A percentile compares a stretch with the other conserved stretches of the same genome.
Conservation (phyloP, 1,140 invertebrate genomes). For the Halesus radiatus region DNA sequence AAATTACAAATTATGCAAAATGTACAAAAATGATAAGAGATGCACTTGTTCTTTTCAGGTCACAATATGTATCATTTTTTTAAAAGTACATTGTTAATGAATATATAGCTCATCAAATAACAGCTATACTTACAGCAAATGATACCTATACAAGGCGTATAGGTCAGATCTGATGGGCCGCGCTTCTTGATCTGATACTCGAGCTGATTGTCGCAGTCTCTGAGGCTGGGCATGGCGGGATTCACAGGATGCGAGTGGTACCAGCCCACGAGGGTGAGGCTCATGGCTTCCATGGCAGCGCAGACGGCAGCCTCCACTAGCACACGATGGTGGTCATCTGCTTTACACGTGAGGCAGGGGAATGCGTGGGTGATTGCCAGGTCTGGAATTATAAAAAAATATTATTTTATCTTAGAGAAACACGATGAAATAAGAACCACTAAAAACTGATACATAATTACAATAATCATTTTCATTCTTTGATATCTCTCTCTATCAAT, state of each 20-base stretch:
- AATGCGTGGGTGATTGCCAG: conserved; percentile 90
- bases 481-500: too few relatives aligned
- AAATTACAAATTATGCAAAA: too few relatives aligned
- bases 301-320: conserved; percentile 87
- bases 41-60: too few relatives aligned
- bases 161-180: conserved; percentile 88
- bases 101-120: too few relatives aligned
- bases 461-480: too few relatives aligned
- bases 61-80: too few relatives aligned
- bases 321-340: conserved; percentile 80
- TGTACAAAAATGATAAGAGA: too few relatives aligned
- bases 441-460: too few relatives aligned
- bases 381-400: conserved; percentile 75
- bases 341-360: conserved; percentile 87
- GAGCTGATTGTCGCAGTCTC: conserved; percentile 92
- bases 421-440: too few relatives aligned
- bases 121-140: conserved; percentile 83
- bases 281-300: conserved; percentile 83
- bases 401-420: too few relatives aligned
- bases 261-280: conserved; percentile 91
- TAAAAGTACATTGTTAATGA: too few relatives aligned
- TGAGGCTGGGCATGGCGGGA: conserved; percentile 88
- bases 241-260: conserved; percentile 96
- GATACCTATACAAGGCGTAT: conserved; percentile 92
- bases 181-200: conserved; percentile 97